Base-by-base conservation (phyloP, 2,888 invertebrate species). In the Empis livida region DNA sequence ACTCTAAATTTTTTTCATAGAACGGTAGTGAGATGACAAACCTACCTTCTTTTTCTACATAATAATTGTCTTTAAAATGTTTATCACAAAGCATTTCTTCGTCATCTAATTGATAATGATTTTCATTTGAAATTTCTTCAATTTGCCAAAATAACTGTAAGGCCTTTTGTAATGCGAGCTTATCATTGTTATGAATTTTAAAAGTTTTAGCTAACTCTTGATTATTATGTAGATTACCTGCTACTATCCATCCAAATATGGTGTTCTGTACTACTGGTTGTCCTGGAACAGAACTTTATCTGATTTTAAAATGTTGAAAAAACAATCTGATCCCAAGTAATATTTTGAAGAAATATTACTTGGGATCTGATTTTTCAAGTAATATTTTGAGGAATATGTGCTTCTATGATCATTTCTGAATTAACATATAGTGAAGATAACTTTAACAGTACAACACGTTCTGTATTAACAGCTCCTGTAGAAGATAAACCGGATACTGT, bases 141-240 rank as follows among this genome's bases (percentile, higher is more conserved):
- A 52, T 35, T 30, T 53, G 43, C 51, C 52, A 53, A 14, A 53
- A 45, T 48, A 37, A 37, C n/a, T n/a, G 42, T 44, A 42, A 16
- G 15, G 13, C 13, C 15, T 14, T 13, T 16, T 40, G 14, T 11
- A 13, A 5, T 9, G 9, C 23, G 10, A 15, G 15, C 10, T 37
- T 9, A 15, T 37, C 37, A 15, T 15, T 37, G 10, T 37, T 37
- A 27, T 27, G 23, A 27, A 27, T 27, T 8, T 27, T 27, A 27
- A 27, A 27, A 8, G 5, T 27, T 27, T 27, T 27, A 27, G 9
- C 23, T 27, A 27, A 27, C 23, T 37, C 8, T 37, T 37, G 37
- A 37, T 8, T 15, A 10, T 15, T 37, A 15, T 37, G 15, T 11
- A 17, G 9, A 11, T 31, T 17, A 2, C 48, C 46, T 6, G 46